phyloP scores from a whole-genome alignment of 1,140 invertebrate species.

The Calliphora vicina region DNA sequence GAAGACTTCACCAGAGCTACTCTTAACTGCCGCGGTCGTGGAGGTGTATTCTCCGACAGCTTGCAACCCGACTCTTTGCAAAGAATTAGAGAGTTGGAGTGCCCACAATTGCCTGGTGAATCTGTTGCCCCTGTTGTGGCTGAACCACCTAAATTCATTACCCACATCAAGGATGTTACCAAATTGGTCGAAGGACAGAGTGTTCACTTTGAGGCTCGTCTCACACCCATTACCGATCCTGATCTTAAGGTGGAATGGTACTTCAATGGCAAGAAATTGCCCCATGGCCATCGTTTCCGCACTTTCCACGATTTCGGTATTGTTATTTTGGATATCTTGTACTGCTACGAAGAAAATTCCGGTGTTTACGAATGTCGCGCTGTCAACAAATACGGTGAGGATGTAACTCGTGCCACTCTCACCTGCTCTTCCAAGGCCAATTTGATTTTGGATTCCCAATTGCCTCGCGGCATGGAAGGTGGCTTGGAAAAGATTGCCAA shows the following conservation, averaged over 20 bases:
- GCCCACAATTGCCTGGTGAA: slow-evolving; percentile 67
- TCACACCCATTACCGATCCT: slow-evolving; percentile 91
- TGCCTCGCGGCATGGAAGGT: slow-evolving; percentile 93
- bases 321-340: slow-evolving; percentile 94
- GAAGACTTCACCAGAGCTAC: slow-evolving; percentile 87
- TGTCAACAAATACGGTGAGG: slow-evolving; percentile 89
- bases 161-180: slow-evolving; percentile 82
- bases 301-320: slow-evolving; percentile 98
- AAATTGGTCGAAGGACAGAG: slow-evolving; percentile 91
- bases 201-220: slow-evolving; percentile 90
- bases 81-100: slow-evolving; percentile 89
- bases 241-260: slow-evolving; percentile 95
- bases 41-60: slow-evolving; percentile 91
- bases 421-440: slow-evolving; percentile 89
- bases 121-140: slow-evolving; percentile 72
- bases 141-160: slow-evolving; percentile 89
- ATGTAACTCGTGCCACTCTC: slow-evolving; percentile 84
- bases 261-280: slow-evolving; percentile 91
- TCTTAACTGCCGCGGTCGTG: slow-evolving; percentile 82
- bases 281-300: slow-evolving; percentile 91
- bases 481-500: slow-evolving; percentile 91
- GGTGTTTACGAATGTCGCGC: slow-evolving; percentile 93
- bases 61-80: slow-evolving; percentile 93
- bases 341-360: slow-evolving; percentile 96
- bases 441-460: slow-evolving; percentile 93